Percentiles rank a stretch among this genome's conserved stretches.
phyloP scores from a whole-genome alignment of 35 echinoderm and acorn worm species.

The Eucidaris tribuloides region DNA sequence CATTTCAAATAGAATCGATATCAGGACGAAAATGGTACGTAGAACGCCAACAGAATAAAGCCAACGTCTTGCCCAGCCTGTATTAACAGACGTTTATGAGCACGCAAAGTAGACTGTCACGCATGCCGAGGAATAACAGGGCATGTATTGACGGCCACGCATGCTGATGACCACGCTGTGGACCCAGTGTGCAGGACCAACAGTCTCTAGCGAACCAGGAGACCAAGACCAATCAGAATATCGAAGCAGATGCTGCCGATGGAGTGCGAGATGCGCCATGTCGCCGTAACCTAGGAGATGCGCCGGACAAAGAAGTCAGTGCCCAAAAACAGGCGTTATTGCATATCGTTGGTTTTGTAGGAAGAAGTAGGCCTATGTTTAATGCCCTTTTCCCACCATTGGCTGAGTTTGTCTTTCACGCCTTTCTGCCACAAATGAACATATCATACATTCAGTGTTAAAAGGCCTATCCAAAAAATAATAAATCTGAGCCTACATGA shows the following conservation, averaged over 20 bases:
- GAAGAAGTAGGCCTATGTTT: too few species aligned
- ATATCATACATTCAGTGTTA: too few species aligned
- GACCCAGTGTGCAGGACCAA: too few species aligned
- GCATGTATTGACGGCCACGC: constrained; percentile 55
- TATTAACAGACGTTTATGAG: constrained; percentile 25
- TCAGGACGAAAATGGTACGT: constrained; percentile 39
- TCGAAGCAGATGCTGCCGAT: constrained; percentile 96
- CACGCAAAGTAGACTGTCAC: constrained; percentile 38
- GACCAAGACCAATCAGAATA: constrained; percentile 83
- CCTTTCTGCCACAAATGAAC: too few species aligned
- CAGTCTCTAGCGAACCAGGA: constrained; percentile 96
- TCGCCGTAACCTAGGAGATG: constrained; percentile 80
- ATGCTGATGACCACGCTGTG: constrained; percentile 49
- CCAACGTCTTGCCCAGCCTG: constrained; percentile 46
- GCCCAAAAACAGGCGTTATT: too few species aligned
- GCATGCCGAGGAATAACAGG: constrained; percentile 36
- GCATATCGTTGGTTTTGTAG: too few species aligned
- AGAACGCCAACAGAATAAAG: constrained; percentile 30
- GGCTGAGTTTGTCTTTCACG: too few species aligned
- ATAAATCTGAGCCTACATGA: too few species aligned
- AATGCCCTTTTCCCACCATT: too few species aligned
- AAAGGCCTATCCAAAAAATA: too few species aligned
- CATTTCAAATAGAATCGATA: constrained; percentile 79
- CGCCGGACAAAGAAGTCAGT: too few species aligned
- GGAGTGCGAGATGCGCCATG: constrained; percentile 94